phyloP scores from a whole-genome alignment of 1,140 invertebrate species.

The Cecropterus lyciades region DNA sequence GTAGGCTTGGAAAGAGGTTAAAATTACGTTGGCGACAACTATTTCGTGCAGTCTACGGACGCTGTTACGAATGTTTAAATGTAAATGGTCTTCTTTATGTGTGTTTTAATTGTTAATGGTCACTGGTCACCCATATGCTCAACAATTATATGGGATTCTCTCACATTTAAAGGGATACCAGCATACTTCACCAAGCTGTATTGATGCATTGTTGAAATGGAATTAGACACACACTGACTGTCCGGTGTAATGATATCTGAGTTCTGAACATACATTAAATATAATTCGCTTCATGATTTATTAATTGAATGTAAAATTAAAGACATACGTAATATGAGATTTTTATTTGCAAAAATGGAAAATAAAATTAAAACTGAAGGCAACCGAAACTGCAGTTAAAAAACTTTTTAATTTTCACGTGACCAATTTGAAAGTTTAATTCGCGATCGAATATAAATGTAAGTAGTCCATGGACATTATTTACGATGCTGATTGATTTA shows the following conservation, averaged over 20 bases:
- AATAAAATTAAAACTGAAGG: not conserved
- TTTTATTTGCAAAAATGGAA: no score
- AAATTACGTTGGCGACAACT: constrained; percentile 17
- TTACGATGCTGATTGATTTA: constrained; percentile 18
- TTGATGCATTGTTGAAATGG: no score
- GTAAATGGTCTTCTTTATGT: not conserved
- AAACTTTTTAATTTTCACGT: not conserved
- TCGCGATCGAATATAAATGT: constrained; percentile 10
- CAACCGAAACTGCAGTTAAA: not conserved
- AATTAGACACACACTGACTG: no score
- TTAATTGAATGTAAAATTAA: no score
- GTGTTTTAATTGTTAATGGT: not conserved
- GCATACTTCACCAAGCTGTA: not conserved
- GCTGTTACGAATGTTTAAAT: not conserved
- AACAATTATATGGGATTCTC: not conserved
- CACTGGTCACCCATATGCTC: not conserved
- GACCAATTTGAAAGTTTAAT: constrained; percentile 8
- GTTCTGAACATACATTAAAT: no score
- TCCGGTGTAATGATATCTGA: no score
- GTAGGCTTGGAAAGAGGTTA: constrained; percentile 20
- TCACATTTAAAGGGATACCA: not conserved
- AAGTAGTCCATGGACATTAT: constrained; percentile 14
- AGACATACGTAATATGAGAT: no score
- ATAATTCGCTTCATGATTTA: no score
- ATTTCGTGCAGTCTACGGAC: constrained; percentile 9